Percentiles rank a stretch among this genome's conserved stretches.
These are phyloP conservation scores for Takifugu flavidus DNA, from an alignment of 2,113 vertebrate genomes.

Conservation along the genomic window DNA sequence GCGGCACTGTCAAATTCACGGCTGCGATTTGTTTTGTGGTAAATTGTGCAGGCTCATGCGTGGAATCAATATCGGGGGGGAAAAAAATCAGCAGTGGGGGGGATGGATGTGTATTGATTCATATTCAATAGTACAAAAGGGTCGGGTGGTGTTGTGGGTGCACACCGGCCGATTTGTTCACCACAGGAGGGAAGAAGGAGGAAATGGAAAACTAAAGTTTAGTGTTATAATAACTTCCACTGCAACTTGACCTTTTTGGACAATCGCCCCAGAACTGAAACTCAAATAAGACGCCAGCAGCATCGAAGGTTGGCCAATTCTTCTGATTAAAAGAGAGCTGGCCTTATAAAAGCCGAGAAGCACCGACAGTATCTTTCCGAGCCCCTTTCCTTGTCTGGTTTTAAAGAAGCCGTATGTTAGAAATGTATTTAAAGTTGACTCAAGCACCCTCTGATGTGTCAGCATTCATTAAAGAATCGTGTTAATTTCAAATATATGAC, in stretches of 20 bases:
- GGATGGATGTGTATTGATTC: conserved; percentile 30
- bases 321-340: conserved; percentile 51
- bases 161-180: background rate
- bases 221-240: conserved; percentile 10
- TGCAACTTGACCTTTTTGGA: conserved; percentile 45
- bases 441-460: too few species aligned
- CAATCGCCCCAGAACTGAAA: conserved; percentile 21
- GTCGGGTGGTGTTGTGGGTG: conserved; percentile 18
- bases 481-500: too few species aligned
- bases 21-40: conserved; percentile 61
- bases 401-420: background rate
- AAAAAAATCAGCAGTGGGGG: background rate
- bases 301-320: conserved; percentile 30
- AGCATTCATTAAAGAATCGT: too few species aligned
- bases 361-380: conserved; percentile 3
- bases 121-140: conserved; percentile 18
- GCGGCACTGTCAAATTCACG: conserved; percentile 61
- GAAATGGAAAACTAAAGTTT: conserved; percentile 4
- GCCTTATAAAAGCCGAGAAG: conserved; percentile 34
- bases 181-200: background rate
- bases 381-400: conserved; percentile 17
- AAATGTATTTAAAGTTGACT: too few species aligned
- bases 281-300: conserved; percentile 35
- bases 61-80: conserved; percentile 47
- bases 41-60: conserved; percentile 52